phyloP scores from a whole-genome alignment of 2,113 vertebrate species.

The Pycnonotus jocosus region DNA sequence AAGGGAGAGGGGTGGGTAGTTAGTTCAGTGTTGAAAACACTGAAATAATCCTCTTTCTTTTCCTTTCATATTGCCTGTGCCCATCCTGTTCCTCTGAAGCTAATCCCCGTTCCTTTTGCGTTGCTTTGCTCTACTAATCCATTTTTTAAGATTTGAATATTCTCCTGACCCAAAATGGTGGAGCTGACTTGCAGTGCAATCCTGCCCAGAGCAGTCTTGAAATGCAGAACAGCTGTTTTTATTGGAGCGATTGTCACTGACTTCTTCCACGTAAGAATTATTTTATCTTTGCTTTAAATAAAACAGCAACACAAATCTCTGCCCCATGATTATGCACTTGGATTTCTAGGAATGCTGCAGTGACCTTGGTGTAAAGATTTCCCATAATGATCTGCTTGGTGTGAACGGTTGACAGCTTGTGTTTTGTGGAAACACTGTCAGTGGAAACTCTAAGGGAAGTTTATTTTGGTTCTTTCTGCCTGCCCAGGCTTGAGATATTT shows the following conservation, averaged over 20 bases:
- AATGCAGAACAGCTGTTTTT: background rate
- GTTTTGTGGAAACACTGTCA: background rate
- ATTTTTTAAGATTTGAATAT: background rate
- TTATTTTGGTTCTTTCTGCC: background rate
- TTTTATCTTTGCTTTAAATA: background rate
- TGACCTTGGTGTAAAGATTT: background rate
- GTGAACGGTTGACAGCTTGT: background rate
- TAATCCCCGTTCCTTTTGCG: background rate
- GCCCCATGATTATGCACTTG: background rate
- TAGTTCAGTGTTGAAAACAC: background rate
- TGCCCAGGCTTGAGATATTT: background rate
- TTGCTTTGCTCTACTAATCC: background rate
- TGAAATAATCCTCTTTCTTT: background rate
- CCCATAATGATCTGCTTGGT: background rate
- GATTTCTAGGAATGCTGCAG: background rate
- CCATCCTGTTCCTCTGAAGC: background rate
- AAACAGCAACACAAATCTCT: background rate
- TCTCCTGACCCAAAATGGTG: background rate
- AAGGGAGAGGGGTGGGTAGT: background rate
- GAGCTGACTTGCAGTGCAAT: accelerated
- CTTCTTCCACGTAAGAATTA: background rate
- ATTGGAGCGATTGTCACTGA: background rate
- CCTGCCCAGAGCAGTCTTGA: background rate
- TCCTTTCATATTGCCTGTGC: background rate
- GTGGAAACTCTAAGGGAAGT: background rate